These are phyloP conservation scores for Cerceris rybyensis DNA, from an alignment of 2,888 invertebrate genomes.

Conservation along the genomic window DNA sequence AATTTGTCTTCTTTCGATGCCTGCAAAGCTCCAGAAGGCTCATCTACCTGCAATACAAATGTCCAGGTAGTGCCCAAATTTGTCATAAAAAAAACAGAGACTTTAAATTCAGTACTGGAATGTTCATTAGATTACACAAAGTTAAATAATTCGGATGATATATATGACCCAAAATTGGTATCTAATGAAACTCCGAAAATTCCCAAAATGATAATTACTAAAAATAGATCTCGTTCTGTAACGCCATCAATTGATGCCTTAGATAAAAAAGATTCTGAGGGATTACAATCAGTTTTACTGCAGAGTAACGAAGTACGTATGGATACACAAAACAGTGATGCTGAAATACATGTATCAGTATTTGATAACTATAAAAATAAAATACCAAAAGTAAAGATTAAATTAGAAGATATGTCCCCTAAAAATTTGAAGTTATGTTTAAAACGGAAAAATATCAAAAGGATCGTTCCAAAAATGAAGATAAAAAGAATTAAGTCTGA, in stretches of 20 bases:
- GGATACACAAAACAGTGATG: conserved; percentile 45
- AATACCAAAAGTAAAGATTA: conserved; percentile 71
- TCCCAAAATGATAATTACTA: conserved; percentile 80
- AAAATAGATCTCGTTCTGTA: conserved; percentile 75
- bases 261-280: conserved; percentile 33
- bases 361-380: conserved; percentile 30
- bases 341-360: conserved; percentile 39
- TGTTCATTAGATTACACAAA: conserved; percentile 3
- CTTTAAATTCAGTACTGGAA: conserved; percentile 51
- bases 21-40: neutral
- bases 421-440: conserved; percentile 42
- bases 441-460: conserved; percentile 54
- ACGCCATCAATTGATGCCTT: conserved; percentile 75
- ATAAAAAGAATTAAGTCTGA: conserved; percentile 68
- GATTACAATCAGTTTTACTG: neutral
- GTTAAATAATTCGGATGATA: conserved; percentile 3
- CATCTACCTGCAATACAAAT: conserved; percentile 27
- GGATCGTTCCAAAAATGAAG: conserved; percentile 73
- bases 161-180: conserved; percentile 28
- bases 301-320: conserved; percentile 28
- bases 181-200: conserved; percentile 72
- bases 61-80: conserved; percentile 71
- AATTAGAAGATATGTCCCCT: conserved; percentile 60
- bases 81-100: conserved; percentile 73
- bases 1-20: neutral